Percentiles rank a stretch among this genome's conserved stretches.
phyloP scores from a whole-genome alignment of 2,797 vertebrate species.

The Chloroceryle inda region DNA sequence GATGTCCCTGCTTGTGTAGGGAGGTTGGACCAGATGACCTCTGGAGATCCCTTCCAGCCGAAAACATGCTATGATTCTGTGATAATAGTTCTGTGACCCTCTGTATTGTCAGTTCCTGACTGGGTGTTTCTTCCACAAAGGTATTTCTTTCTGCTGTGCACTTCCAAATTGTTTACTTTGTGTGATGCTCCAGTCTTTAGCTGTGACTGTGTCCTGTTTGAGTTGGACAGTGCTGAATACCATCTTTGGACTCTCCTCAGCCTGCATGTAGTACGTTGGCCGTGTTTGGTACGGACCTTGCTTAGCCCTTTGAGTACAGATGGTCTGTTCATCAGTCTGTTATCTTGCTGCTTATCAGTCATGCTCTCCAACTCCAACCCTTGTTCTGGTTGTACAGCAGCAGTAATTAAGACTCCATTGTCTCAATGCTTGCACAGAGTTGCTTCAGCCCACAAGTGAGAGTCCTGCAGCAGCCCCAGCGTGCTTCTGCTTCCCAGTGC shows the following conservation, averaged over 20 bases:
- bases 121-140: neutral
- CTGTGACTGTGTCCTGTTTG: neutral
- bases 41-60: no score
- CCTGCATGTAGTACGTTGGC: neutral
- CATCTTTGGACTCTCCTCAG: neutral
- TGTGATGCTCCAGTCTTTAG: neutral
- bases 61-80: no score
- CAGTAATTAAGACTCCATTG: neutral
- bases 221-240: neutral
- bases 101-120: neutral
- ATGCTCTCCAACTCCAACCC: neutral
- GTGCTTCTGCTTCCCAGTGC: neutral
- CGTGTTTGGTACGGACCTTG: neutral
- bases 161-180: neutral
- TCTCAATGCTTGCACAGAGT: neutral
- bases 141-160: neutral
- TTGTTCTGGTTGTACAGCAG: neutral
- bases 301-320: neutral
- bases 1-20: no score
- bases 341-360: neutral
- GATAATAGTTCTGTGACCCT: no score
- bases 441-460: neutral
- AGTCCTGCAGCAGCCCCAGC: neutral
- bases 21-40: no score
- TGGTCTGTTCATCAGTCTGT: neutral